Base-by-base conservation (phyloP, 2,888 invertebrate genomes). In the Drosophila flavopinicola region DNA sequence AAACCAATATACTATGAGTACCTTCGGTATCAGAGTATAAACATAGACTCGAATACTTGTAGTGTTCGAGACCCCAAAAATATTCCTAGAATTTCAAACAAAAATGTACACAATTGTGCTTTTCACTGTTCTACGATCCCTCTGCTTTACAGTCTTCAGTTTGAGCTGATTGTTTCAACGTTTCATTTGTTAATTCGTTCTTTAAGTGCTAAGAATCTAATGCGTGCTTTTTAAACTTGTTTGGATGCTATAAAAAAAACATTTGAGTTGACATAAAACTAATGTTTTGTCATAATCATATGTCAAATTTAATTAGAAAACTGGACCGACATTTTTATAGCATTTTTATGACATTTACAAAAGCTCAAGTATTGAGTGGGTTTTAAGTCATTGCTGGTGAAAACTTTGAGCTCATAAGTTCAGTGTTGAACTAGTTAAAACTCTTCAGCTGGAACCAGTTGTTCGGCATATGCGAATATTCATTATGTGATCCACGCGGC, bases 361-460 rank as follows among this genome's bases (percentile, higher is more conserved):
- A 20, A 1, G 10, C 35, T 10, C 15, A 35, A 17, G 6, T 17
- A 6, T 35, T 17, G 17, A 35, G 35, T 17, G 35, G 35, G 10
- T 9, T 3, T 17, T 10, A 7, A 29, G 0, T 6, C 6, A 20
- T 17, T 4, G 20, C 2, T 20, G 2, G 30, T 11, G 11, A 11
- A 6, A 3, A 33, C 15, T 9, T 33, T 0, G 20, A 20, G 20
- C 20, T 20, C 20, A 20, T 20, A 20, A 20, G 20, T 20, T 20
- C 20, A 20, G 5, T 5, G n/a, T 20, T 10, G 23, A 33, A 42
- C 51, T 44, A 58, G 66, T 66, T 66, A 30, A 37, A 38, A 13
- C 13, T 3, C 6, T 3, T 10, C 1, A 38, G 11, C 10, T 39
- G 41, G 39, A 66, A 45, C 53, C 30, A 25, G 44, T 45, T 59